Conservation (phyloP, 2,888 invertebrate genomes). For the Lithophane ornitopus region DNA sequence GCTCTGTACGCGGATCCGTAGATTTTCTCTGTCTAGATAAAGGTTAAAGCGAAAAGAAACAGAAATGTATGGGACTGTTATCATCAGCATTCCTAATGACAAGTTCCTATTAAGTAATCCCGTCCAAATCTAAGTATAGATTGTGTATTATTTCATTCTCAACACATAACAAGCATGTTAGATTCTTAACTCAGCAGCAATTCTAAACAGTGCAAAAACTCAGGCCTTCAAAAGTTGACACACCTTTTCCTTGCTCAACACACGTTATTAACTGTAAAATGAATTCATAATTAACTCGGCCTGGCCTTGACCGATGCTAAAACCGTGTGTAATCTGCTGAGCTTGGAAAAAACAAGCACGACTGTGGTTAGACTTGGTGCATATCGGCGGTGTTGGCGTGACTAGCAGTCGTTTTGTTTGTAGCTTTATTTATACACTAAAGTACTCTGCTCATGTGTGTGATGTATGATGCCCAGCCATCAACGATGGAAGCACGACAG, state of each 20-base stretch:
- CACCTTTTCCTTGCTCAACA: conserved; percentile 53
- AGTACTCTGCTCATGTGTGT: conserved; percentile 21
- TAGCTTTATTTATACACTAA: conserved; percentile 42
- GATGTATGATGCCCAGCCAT: conserved; percentile 28
- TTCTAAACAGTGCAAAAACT: conserved; percentile 45
- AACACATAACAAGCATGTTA: background rate
- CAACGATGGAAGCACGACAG: conserved; percentile 6
- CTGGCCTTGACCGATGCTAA: conserved; percentile 62
- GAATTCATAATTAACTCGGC: conserved; percentile 57
- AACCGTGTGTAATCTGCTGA: conserved; percentile 50
- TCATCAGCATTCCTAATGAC: background rate
- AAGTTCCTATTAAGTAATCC: background rate
- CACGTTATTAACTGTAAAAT: conserved; percentile 64
- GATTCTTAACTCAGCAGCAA: conserved; percentile 21
- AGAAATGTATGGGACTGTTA: too few species aligned
- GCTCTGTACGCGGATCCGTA: conserved; percentile 1
- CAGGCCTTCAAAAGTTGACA: conserved; percentile 55
- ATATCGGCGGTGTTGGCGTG: conserved; percentile 37
- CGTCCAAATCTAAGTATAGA: background rate
- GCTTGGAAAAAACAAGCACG: conserved; percentile 44
- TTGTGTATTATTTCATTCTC: conserved; percentile 3
- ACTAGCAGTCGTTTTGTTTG: conserved; percentile 29
- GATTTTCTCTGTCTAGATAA: background rate
- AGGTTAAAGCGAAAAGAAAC: background rate
- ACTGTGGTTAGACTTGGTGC: conserved; percentile 44